Evolutionary conservation across 2,113 vertebrate species (phyloP), one percentile per base, ranked within the genome.

Genomic region (Rhinogobius similis): DNA sequence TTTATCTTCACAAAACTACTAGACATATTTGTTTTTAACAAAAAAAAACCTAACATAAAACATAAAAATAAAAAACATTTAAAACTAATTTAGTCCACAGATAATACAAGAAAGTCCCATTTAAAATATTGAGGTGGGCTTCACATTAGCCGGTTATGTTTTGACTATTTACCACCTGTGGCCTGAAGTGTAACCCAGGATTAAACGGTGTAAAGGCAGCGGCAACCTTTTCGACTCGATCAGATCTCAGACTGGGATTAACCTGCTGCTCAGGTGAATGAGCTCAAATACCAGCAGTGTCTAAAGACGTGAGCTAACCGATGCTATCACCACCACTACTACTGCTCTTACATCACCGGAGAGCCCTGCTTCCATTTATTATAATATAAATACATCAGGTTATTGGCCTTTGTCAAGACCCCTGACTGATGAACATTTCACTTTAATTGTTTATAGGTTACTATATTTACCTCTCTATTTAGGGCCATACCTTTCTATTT

Each of bases 301-400:
- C 46, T 12, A 21, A 10, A 7, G 27, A 29, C 10, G 4, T n/a
- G 27, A 36, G 43, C 69, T 16, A 26, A 29, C 26, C 29, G 75
- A 77, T 78, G 76, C 85, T 75, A 79, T 73, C 76, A 70, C 58
- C 64, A 72, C 21, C 24, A 59, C 70, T 63, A 52, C 56, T 38
- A 62, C 58, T 24, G 10, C 29, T 39, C 29, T 41, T 12, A 41
- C 39, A 3, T 12, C 39, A 41, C 39, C 39, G 11, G 10, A 13
- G 39, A 41, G 10, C 2, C 39, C 39, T 11, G 12, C 32, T 36
- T 3, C 32, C 5, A 3, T 36, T 36, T 36, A 3, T 29, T 29
- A 3, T 29, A 3, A 29, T 5, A 29, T n/a, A n/a, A n/a, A n/a
- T n/a, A n/a, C n/a, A n/a, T n/a, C n/a, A 29, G 9, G 32, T 36